Evolutionary conservation across 2,113 vertebrate genomes (phyloP), one percentile per base, ranked within the genome.

Genomic region (Symphodus melops): DNA sequence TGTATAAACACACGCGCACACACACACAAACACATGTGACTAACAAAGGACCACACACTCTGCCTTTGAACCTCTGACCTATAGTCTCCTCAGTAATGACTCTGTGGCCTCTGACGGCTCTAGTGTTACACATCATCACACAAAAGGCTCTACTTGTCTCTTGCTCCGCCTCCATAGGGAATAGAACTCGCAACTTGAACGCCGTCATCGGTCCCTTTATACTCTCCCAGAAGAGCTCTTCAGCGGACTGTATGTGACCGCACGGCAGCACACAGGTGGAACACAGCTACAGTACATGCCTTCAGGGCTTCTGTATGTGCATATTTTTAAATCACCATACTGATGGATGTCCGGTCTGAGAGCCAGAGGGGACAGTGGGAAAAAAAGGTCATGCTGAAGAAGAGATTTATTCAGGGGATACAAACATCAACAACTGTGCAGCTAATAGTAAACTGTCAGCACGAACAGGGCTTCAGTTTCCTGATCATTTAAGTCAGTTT

Each of bases 11-110:
- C 55, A 56, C 13, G n/a, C 11, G 5, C 39, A 57, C 49, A 76
- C 56, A 9, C 39, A 57, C 49, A 76, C 56, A 85, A 71, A 84
- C 39, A 79, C 60, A 21, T 70, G 64, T 72, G 33, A 49, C 44
- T 14, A n/a, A n/a, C n/a, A 23, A 42, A 55, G 77, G 86, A 90
- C 91, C 89, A 90, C 91, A 91, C 90, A 90, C 83, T 83, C 69
- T 56, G 88, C 71, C 65, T 72, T 25, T 46, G 80, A 81, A 76
- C 69, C 57, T 42, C 59, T 89, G 86, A 91, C 89, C 88, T 60
- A 39, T 49, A 42, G 37, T 65, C 72, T 66, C 67, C 68, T 53
- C 20, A 48, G 66, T 72, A 86, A 81, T 89, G 75, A 60, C 72
- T 71, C 56, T 36, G 36, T 33, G 65, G 70, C 72, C 81, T 68